Percentiles rank a stretch among this genome's conserved stretches.
These are phyloP conservation scores for Mormyrops boulengeri DNA, from an alignment of 2,797 vertebrate genomes.

Conservation along the genomic window DNA sequence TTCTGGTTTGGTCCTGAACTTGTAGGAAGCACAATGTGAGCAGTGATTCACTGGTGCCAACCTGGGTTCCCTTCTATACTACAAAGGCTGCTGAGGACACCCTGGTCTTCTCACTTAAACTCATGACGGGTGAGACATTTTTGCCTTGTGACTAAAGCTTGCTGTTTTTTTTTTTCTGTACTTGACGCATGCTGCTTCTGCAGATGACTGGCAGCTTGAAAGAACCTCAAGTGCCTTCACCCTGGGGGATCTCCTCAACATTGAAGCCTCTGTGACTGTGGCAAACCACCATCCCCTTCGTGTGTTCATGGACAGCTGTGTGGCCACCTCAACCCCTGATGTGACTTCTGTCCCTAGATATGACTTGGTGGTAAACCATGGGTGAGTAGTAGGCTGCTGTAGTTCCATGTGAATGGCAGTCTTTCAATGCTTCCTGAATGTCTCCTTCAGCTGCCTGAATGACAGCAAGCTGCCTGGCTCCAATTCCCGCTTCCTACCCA, in stretches of 20 bases:
- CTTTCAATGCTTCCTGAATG: background rate
- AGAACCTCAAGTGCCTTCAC: constrained; percentile 5
- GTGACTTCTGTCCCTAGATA: constrained; percentile 15
- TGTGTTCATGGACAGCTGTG: constrained; percentile 26
- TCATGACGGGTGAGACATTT: constrained; percentile 14
- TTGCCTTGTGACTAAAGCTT: background rate
- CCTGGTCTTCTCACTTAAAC: constrained; percentile 14
- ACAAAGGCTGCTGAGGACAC: background rate
- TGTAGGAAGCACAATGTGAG: constrained; percentile 21
- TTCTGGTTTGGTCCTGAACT: background rate
- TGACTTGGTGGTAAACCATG: constrained; percentile 28
- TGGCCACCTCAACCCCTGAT: constrained; percentile 23
- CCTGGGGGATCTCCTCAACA: constrained; percentile 25
- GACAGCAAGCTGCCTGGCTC: constrained; percentile 30
- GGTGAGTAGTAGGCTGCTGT: constrained; percentile 17
- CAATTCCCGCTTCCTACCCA: constrained; percentile 32
- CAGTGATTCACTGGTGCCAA: constrained; percentile 18
- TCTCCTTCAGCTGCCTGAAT: constrained; percentile 31
- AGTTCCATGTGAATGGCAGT: background rate
- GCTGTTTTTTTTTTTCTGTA: too few relatives aligned
- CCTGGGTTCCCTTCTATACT: constrained; percentile 20
- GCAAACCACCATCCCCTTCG: constrained; percentile 6
- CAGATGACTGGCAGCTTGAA: constrained; percentile 17
- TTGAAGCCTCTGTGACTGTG: constrained; percentile 19
- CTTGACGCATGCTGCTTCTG: background rate